Evolutionary conservation across 92 coral and sea anemone species (phyloP).

Genomic region (Desmophyllum pertusum): DNA sequence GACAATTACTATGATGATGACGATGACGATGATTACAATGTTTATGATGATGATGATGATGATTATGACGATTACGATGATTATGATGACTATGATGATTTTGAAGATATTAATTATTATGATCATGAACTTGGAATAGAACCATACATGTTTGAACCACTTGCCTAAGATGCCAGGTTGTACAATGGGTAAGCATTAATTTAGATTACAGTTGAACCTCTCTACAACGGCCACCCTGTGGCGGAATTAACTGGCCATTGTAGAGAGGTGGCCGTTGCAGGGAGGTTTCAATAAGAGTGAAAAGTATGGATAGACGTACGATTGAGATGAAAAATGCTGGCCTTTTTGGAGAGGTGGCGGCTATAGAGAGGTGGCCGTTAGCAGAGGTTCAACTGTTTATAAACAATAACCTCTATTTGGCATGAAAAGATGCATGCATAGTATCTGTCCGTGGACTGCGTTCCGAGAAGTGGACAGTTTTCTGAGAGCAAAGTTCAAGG

Average conservation of each 20-base stretch:
- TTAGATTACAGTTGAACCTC: no score
- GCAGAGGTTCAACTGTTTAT: no score
- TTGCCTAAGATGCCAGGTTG: not conserved
- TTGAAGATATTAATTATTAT: not conserved
- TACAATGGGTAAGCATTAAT: not conserved
- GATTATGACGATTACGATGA: not conserved
- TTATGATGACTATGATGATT: not conserved
- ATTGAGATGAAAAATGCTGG: no score
- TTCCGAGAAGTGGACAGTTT: not conserved
- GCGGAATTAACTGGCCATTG: no score
- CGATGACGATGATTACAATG: slow-evolving; percentile 22
- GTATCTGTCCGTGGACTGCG: not conserved
- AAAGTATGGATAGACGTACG: no score
- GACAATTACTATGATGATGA: slow-evolving; percentile 25
- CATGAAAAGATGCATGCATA: slow-evolving; percentile 21
- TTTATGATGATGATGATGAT: not conserved
- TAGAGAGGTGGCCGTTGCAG: no score
- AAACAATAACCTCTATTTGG: no score
- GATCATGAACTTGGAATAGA: slow-evolving; percentile 18
- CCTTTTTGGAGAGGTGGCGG: no score
- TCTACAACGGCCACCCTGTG: no score
- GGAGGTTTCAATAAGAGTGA: no score
- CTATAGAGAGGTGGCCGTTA: no score
- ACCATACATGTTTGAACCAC: slow-evolving; percentile 34
- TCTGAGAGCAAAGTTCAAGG: not conserved